Conservation (phyloP, 1,140 invertebrate genomes). For the Dendroctonus ponderosae region DNA sequence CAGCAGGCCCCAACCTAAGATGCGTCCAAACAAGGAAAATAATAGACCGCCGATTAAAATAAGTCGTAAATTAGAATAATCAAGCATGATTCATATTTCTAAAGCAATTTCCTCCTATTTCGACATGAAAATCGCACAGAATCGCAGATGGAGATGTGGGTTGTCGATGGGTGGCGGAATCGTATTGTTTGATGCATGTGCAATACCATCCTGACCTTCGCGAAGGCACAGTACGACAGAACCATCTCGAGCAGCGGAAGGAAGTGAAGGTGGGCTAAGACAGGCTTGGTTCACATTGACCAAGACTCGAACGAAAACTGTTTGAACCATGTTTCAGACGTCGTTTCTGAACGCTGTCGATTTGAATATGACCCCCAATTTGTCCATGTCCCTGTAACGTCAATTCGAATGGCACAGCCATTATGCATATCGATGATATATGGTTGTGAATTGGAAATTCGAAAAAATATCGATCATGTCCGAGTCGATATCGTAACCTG, state of each 20-base stretch:
- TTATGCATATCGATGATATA: conserved; percentile 17
- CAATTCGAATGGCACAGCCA: conserved; percentile 3
- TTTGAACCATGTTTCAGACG: background rate
- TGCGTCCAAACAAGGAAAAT: background rate
- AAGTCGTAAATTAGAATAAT: too few relatives aligned
- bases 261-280: conserved; percentile 17
- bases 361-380: conserved; percentile 14
- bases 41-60: background rate
- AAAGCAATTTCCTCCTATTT: conserved; percentile 18
- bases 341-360: conserved; percentile 1
- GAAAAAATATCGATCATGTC: conserved; percentile 22
- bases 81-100: conserved; percentile 1
- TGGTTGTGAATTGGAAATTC: conserved; percentile 4
- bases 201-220: conserved; percentile 12
- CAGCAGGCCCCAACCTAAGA: too few relatives aligned
- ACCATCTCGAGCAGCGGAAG: conserved; percentile 11
- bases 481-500: conserved; percentile 9
- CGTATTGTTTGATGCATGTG: conserved; percentile 20
- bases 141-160: conserved; percentile 9
- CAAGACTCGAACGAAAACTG: background rate
- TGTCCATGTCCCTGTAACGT: conserved; percentile 15
- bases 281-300: background rate
- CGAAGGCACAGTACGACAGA: background rate
- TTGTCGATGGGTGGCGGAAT: conserved; percentile 18
- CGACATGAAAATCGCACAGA: conserved; percentile 4